Evolutionary conservation across 1,140 invertebrate species (phyloP).

Genomic region (Bombyx mandarina): DNA sequence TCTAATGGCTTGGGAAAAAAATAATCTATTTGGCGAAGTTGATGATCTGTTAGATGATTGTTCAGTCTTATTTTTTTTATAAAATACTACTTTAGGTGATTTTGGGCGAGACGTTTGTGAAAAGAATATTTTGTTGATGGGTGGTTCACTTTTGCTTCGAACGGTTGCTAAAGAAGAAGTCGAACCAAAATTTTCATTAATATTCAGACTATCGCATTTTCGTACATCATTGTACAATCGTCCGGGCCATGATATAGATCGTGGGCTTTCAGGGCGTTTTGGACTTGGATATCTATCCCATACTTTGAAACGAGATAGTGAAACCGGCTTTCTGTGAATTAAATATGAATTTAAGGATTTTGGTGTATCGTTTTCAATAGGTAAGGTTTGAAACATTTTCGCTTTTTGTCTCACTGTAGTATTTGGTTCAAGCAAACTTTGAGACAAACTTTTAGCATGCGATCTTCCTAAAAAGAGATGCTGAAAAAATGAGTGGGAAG

Average conservation of each 20-base stretch:
- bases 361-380: slow-evolving; percentile 55
- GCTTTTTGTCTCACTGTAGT: slow-evolving; percentile 76
- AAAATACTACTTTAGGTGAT: slow-evolving; percentile 46
- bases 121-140: slow-evolving; percentile 62
- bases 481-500: slow-evolving; percentile 79
- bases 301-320: slow-evolving; percentile 78
- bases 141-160: slow-evolving; percentile 72
- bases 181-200: slow-evolving; percentile 48
- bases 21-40: slow-evolving; percentile 43
- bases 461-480: slow-evolving; percentile 75
- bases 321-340: slow-evolving; percentile 78
- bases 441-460: slow-evolving; percentile 35
- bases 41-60: slow-evolving; percentile 22
- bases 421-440: slow-evolving; percentile 46
- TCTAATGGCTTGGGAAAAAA: slow-evolving; percentile 51
- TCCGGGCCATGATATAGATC: slow-evolving; percentile 66
- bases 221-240: slow-evolving; percentile 51
- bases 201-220: slow-evolving; percentile 56
- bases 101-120: slow-evolving; percentile 61
- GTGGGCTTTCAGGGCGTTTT: slow-evolving; percentile 28
- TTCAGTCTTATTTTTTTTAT: slow-evolving; percentile 32
- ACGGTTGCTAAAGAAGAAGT: slow-evolving; percentile 46
- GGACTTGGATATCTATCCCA: slow-evolving; percentile 73
- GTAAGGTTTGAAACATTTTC: slow-evolving; percentile 73
- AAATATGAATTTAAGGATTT: slow-evolving; percentile 76